Percentiles rank a stretch among this genome's conserved stretches.
Conservation (phyloP, 2,113 vertebrate genomes). For the Grus americana region DNA sequence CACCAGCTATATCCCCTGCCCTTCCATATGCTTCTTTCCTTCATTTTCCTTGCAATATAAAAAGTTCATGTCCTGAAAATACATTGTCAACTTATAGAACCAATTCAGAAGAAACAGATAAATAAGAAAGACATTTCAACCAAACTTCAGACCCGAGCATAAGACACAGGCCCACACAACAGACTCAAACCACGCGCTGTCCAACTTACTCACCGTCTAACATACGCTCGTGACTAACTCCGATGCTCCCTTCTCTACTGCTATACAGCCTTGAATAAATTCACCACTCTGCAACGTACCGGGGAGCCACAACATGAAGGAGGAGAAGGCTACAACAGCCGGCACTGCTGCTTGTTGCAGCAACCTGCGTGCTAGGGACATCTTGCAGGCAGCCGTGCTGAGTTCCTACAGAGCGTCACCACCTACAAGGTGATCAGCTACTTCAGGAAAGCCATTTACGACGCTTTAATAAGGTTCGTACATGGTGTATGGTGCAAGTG, state of each 20-base stretch:
- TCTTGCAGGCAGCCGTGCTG: background rate
- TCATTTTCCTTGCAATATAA: background rate
- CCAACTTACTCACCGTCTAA: background rate
- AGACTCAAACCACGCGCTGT: background rate
- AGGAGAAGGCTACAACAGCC: background rate
- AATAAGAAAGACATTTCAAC: background rate
- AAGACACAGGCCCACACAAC: background rate
- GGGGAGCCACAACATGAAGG: background rate
- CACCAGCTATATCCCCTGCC: background rate
- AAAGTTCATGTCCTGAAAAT: background rate
- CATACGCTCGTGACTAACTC: background rate
- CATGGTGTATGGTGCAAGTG: background rate
- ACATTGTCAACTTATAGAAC: background rate
- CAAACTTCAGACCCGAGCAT: background rate
- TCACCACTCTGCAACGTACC: background rate
- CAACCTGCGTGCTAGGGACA: background rate
- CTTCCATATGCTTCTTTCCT: background rate
- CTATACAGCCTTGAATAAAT: background rate
- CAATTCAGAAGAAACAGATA: background rate
- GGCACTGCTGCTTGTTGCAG: background rate
- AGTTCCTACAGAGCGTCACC: background rate
- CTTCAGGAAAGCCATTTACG: background rate
- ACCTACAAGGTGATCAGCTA: background rate
- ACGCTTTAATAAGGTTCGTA: background rate
- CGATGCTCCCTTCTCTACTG: background rate